A percentile compares a stretch with the other conserved stretches of the same genome.
Evolutionary conservation across 2,888 invertebrate species (phyloP).

Genomic region (Andrena flavipes): DNA sequence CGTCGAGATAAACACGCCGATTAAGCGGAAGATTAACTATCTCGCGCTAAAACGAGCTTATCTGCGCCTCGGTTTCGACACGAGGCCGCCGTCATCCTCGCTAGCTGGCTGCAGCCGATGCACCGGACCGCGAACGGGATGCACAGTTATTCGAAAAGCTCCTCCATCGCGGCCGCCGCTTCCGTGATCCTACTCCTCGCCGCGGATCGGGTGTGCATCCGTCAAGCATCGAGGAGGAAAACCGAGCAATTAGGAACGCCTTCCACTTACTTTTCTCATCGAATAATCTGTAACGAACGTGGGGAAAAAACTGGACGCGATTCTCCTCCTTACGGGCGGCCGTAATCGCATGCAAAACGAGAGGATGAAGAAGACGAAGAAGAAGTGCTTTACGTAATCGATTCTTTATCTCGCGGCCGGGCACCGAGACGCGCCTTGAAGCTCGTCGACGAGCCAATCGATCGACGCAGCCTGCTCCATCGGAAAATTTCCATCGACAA

Average conservation of each 20-base stretch:
- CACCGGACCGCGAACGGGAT: constrained; percentile 35
- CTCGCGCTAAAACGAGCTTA: constrained; percentile 58
- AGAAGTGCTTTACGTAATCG: constrained; percentile 68
- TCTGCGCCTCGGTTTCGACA: constrained; percentile 55
- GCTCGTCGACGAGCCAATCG: constrained; percentile 47
- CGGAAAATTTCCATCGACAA: constrained; percentile 62
- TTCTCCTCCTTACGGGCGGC: constrained; percentile 7
- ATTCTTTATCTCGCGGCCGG: constrained; percentile 42
- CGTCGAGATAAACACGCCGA: constrained; percentile 61
- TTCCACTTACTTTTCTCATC: constrained; percentile 2
- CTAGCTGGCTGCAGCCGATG: constrained; percentile 10
- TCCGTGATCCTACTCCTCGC: constrained; percentile 32
- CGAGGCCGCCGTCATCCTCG: constrained; percentile 43
- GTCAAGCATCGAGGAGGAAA: not conserved
- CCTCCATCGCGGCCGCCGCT: constrained; percentile 20
- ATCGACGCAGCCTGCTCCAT: constrained; percentile 24
- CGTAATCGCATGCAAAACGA: constrained; percentile 52
- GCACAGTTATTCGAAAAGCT: constrained; percentile 43
- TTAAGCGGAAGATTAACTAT: constrained; percentile 62
- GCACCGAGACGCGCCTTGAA: constrained; percentile 55
- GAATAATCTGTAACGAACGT: not conserved
- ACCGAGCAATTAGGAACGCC: not conserved
- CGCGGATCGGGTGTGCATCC: not conserved
- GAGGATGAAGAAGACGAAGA: constrained; percentile 51
- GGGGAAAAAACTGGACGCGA: constrained; percentile 6